Percentiles rank a stretch among this genome's conserved stretches.
These are phyloP conservation scores for Dynastes tityus DNA, from an alignment of 2,888 invertebrate species.

Conservation along the genomic window DNA sequence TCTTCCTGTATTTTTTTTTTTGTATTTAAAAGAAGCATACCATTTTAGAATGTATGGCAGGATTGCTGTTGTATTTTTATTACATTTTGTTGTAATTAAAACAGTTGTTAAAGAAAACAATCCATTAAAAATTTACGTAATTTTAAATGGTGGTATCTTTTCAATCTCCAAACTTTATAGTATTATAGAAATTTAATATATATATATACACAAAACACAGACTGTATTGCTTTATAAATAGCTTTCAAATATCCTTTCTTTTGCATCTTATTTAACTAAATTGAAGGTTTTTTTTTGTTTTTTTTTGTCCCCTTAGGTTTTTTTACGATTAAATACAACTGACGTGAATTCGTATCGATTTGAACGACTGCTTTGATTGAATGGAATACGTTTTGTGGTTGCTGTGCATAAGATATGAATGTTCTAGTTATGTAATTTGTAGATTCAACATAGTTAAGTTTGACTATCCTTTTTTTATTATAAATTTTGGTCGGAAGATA, in stretches of 20 bases:
- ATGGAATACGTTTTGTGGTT: slow-evolving; percentile 44
- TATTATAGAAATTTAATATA: slow-evolving; percentile 27
- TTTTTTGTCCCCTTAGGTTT: not conserved
- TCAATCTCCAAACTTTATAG: slow-evolving; percentile 8
- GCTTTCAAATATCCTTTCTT: slow-evolving; percentile 15
- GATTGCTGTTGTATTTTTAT: slow-evolving; percentile 36
- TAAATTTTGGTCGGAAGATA: slow-evolving; percentile 56
- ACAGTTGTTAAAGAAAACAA: slow-evolving; percentile 27
- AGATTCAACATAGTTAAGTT: slow-evolving; percentile 55
- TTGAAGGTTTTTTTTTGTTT: not conserved
- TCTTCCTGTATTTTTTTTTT: slow-evolving; percentile 47
- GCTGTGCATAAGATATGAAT: slow-evolving; percentile 54
- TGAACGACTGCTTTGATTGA: slow-evolving; percentile 41
- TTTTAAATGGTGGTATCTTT: slow-evolving; percentile 33
- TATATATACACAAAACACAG: slow-evolving; percentile 45
- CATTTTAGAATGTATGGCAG: slow-evolving; percentile 44
- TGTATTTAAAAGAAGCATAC: slow-evolving; percentile 19
- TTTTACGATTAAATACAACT: slow-evolving; percentile 35
- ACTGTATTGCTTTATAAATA: slow-evolving; percentile 48
- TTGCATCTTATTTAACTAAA: slow-evolving; percentile 25
- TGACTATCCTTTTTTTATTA: slow-evolving; percentile 56
- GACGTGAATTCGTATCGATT: slow-evolving; percentile 47
- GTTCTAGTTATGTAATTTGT: slow-evolving; percentile 57
- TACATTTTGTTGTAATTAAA: slow-evolving; percentile 44
- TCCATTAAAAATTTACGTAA: slow-evolving; percentile 45